A percentile compares a stretch with the other conserved stretches of the same genome.
phyloP scores from a whole-genome alignment of 2,797 vertebrate genomes.

The Cygnus olor region DNA sequence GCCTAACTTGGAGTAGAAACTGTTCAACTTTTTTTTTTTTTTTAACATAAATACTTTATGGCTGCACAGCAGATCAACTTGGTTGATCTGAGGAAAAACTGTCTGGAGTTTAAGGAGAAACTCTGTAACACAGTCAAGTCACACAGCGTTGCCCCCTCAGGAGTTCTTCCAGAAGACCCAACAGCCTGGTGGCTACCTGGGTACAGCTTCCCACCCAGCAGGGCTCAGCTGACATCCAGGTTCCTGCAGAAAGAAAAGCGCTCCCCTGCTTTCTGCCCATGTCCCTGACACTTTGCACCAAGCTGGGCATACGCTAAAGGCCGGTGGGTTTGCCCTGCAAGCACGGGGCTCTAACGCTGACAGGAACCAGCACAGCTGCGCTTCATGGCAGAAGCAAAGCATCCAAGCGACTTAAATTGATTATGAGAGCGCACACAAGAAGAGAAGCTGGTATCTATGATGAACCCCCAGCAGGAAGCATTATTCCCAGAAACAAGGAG shows the following conservation, averaged over 20 bases:
- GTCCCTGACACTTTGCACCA: too few relatives aligned
- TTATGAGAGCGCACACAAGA: not conserved
- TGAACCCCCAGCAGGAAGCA: not conserved
- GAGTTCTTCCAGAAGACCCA: not conserved
- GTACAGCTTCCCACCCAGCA: not conserved
- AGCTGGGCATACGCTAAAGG: too few relatives aligned
- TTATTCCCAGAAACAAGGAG: not conserved
- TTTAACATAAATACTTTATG: not conserved
- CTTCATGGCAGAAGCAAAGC: not conserved
- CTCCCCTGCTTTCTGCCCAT: too few relatives aligned
- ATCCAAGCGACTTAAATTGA: not conserved
- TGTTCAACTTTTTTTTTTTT: not conserved
- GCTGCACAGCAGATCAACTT: not conserved
- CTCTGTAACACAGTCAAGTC: not conserved
- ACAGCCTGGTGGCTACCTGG: not conserved
- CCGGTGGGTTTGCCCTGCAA: fast-evolving
- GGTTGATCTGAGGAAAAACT: not conserved
- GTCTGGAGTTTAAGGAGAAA: not conserved
- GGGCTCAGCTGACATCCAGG: not conserved
- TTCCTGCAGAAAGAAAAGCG: not conserved
- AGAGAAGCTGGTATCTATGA: not conserved
- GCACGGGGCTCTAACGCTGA: not conserved
- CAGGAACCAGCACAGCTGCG: not conserved
- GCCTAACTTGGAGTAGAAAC: not conserved
- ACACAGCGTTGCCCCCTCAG: not conserved